Percentiles rank a stretch among this genome's conserved stretches.
These are phyloP conservation scores for Nasonia longicornis DNA, from an alignment of 1,140 invertebrate species.

Conservation along the genomic window DNA sequence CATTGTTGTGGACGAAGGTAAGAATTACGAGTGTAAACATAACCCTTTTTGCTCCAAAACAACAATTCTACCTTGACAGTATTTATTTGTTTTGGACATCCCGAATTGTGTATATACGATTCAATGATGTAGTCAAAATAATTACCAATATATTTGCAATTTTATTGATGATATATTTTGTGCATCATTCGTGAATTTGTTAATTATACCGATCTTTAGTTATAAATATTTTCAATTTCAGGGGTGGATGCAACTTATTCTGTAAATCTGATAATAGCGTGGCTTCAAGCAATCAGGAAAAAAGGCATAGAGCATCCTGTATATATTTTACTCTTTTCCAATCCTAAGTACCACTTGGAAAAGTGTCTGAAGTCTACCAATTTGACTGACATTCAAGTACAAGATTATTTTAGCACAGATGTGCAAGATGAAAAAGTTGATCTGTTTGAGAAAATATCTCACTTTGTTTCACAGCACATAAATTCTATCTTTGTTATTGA, in stretches of 20 bases:
- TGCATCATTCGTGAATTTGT: not conserved
- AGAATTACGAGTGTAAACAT: conserved; percentile 6
- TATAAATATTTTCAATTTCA: conserved; percentile 48
- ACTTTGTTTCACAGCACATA: conserved; percentile 44
- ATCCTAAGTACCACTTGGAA: conserved; percentile 51
- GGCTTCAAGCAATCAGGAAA: conserved; percentile 57
- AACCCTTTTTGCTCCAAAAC: conserved; percentile 1
- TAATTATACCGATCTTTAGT: not conserved
- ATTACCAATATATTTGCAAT: not conserved
- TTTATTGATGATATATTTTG: not conserved
- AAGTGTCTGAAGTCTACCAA: conserved; percentile 47
- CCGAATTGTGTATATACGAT: not conserved
- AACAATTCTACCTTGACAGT: not conserved
- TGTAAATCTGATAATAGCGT: conserved; percentile 57
- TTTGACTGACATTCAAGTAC: conserved; percentile 53
- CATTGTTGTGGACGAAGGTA: conserved; percentile 61
- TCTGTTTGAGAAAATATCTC: conserved; percentile 51
- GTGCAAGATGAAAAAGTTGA: conserved; percentile 52
- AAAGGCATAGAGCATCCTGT: conserved; percentile 48
- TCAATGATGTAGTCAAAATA: not conserved
- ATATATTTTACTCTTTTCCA: conserved; percentile 58
- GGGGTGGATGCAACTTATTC: conserved; percentile 54
- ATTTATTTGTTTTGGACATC: not conserved
- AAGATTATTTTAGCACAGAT: conserved; percentile 60
- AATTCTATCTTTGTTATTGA: conserved; percentile 59